A percentile compares a stretch with the other conserved stretches of the same genome.
Evolutionary conservation across 2,113 vertebrate genomes (phyloP).

Genomic region (Neolamprologus fasciatus): DNA sequence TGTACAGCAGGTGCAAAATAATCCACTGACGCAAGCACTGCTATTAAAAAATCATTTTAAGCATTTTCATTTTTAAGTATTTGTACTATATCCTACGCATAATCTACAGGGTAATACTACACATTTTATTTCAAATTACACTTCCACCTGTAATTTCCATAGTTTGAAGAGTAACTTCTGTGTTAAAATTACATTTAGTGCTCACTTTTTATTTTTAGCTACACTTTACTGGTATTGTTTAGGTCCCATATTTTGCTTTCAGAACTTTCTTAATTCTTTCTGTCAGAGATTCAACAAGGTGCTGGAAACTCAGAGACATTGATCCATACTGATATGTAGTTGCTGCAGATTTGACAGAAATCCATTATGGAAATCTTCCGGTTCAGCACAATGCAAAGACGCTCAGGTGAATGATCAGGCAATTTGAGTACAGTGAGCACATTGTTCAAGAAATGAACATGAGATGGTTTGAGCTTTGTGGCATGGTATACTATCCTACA

Average conservation of each 20-base stretch:
- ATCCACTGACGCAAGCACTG: not conserved
- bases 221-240: not conserved
- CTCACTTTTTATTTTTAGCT: not conserved
- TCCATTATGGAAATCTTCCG: not conserved
- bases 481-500: not conserved
- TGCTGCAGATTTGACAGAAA: not conserved
- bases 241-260: not conserved
- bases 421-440: not conserved
- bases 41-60: not conserved
- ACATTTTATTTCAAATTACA: not conserved
- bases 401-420: not conserved
- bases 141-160: not conserved
- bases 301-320: not conserved
- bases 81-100: not conserved
- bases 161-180: not conserved
- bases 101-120: not conserved
- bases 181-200: not conserved
- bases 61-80: not conserved
- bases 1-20: not conserved
- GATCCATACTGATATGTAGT: not conserved
- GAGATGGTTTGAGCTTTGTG: not conserved
- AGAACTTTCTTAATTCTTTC: not conserved
- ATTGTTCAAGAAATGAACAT: not conserved
- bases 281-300: not conserved
- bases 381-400: not conserved